Conservation (phyloP, 2,113 vertebrate species). For the Eurypyga helias region DNA sequence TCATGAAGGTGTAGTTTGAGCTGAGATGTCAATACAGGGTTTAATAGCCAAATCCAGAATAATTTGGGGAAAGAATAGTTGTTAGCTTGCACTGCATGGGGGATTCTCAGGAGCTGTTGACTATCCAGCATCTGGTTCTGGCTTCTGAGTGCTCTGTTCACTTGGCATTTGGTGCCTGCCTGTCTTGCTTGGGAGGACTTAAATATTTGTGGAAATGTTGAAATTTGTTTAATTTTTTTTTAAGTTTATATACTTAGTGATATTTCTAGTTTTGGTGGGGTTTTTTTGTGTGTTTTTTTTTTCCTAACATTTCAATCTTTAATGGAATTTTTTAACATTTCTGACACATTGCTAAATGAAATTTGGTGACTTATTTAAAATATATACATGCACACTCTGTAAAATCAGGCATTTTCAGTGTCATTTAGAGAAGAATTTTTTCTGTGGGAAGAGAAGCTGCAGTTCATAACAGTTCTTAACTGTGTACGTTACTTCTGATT, state of each 20-base stretch:
- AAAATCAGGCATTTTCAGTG: neutral
- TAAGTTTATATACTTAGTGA: neutral
- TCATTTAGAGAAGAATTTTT: neutral
- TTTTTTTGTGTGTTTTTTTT: no score
- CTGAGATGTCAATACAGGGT: rapidly evolving
- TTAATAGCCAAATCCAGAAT: neutral
- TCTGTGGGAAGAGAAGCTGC: neutral
- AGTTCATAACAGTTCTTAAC: neutral
- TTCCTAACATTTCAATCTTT: neutral
- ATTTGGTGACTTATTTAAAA: slow-evolving; percentile 1
- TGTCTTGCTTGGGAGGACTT: neutral
- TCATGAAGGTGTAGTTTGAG: neutral
- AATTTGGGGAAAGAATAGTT: rapidly evolving
- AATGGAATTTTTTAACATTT: slow-evolving; percentile 20
- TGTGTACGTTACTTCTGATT: neutral
- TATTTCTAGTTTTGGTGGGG: neutral
- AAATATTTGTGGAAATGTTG: neutral
- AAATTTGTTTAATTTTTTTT: neutral
- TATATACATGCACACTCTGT: neutral
- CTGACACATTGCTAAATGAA: slow-evolving; percentile 15
- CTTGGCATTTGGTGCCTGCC: neutral
- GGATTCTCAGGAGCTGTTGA: neutral
- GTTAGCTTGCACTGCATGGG: rapidly evolving
- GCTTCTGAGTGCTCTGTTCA: neutral
- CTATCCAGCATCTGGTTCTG: rapidly evolving